Evolutionary conservation across 64 coral and sea anemone genomes (phyloP).

Genomic region (Cladopsammia gracilis): DNA sequence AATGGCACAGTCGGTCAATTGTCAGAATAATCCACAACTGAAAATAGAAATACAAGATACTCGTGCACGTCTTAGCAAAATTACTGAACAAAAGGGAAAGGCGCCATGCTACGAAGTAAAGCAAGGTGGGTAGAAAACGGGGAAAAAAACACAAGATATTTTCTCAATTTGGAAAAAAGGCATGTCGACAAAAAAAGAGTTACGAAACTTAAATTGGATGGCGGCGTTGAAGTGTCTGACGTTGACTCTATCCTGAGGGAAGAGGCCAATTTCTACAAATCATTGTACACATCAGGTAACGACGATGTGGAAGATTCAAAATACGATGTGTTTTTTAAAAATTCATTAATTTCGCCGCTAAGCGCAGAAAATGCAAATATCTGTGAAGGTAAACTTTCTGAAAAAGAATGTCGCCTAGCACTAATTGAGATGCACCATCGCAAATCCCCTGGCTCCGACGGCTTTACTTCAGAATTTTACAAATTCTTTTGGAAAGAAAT

Average conservation of each 20-base stretch:
- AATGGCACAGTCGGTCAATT: background rate
- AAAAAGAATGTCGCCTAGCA: background rate
- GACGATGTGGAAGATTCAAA: background rate
- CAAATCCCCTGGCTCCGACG: conserved; percentile 20
- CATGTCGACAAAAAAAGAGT: conserved; percentile 4
- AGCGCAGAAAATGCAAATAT: background rate
- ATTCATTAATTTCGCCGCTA: background rate
- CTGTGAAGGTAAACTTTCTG: background rate
- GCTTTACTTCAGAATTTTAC: conserved; percentile 16
- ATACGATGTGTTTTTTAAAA: background rate
- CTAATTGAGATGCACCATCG: background rate
- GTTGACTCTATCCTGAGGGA: conserved; percentile 10
- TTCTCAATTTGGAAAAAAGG: conserved; percentile 17
- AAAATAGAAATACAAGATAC: background rate
- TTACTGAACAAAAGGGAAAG: background rate
- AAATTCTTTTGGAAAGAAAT: conserved; percentile 32
- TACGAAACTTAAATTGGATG: conserved; percentile 4
- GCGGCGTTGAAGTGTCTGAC: background rate
- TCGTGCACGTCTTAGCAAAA: background rate
- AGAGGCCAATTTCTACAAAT: conserved; percentile 7
- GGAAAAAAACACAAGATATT: conserved; percentile 42
- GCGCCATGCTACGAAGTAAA: conserved; percentile 2
- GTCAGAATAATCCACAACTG: background rate
- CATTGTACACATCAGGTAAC: background rate
- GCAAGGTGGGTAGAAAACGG: conserved; percentile 7